A percentile compares a stretch with the other conserved stretches of the same genome.
Evolutionary conservation across 2,888 invertebrate genomes (phyloP).

Genomic region (Acronicta aceris): DNA sequence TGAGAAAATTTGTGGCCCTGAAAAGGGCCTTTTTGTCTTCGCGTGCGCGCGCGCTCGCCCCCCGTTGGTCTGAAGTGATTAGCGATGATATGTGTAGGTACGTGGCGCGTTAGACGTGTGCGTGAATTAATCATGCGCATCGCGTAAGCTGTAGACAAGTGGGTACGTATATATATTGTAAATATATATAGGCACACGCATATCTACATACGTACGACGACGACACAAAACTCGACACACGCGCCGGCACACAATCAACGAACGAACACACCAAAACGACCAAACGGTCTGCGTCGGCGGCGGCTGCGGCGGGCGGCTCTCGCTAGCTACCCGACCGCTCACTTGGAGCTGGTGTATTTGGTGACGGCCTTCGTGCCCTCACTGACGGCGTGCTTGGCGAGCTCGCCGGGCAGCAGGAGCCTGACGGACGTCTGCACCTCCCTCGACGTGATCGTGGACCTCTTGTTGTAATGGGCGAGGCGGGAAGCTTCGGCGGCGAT

Average conservation of each 20-base stretch:
- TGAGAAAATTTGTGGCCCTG: no score
- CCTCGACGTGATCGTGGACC: constrained; percentile 91
- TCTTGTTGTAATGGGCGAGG: constrained; percentile 91
- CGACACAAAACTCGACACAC: background rate
- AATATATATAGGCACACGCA: no score
- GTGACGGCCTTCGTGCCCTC: constrained; percentile 91
- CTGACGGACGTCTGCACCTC: constrained; percentile 92
- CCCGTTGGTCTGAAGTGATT: background rate
- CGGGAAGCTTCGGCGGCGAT: constrained; percentile 91
- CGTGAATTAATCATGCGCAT: no score
- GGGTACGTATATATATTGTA: no score
- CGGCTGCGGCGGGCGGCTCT: constrained; percentile 1
- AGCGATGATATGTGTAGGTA: no score
- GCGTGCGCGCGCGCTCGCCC: no score
- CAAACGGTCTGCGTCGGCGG: no score
- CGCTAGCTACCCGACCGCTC: constrained; percentile 28
- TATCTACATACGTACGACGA: no score
- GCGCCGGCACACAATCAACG: background rate
- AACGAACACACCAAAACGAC: constrained; percentile 2
- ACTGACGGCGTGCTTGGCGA: constrained; percentile 92
- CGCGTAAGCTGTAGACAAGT: no score
- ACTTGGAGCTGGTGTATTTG: constrained; percentile 87
- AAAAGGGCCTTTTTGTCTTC: no score
- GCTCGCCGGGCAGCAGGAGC: constrained; percentile 91
- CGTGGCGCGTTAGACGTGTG: no score